Conservation (phyloP, 2,797 vertebrate genomes). For the Pelodytes ibericus region DNA sequence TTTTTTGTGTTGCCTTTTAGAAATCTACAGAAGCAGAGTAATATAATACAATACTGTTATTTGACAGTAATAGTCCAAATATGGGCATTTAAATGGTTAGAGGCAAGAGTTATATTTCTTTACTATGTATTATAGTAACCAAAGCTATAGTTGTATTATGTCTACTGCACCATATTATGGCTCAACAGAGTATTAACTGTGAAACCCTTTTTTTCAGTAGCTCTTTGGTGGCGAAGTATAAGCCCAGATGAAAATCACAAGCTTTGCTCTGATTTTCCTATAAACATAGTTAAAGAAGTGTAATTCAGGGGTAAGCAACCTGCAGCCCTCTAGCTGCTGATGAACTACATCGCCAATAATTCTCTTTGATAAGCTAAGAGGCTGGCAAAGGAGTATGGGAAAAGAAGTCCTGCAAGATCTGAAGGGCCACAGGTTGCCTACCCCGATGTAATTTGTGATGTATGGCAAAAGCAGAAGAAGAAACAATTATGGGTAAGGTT, state of each 20-base stretch:
- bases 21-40: neutral
- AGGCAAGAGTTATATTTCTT: neutral
- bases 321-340: no score
- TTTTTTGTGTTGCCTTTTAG: neutral
- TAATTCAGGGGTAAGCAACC: no score
- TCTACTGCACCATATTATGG: conserved; percentile 45
- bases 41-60: neutral
- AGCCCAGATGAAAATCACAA: conserved; percentile 42
- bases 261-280: conserved; percentile 48
- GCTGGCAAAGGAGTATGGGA: no score
- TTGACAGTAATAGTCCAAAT: neutral
- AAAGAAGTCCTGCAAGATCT: no score
- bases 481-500: conserved; percentile 32
- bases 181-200: conserved; percentile 45
- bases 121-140: neutral
- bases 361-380: no score
- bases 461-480: conserved; percentile 34
- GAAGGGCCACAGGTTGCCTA: no score
- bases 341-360: no score
- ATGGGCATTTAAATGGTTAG: neutral
- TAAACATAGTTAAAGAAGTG: conserved; percentile 43
- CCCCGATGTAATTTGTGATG: conserved; percentile 40
- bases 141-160: conserved; percentile 23
- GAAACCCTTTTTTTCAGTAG: conserved; percentile 51
- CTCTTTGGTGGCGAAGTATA: conserved; percentile 40